Evolutionary conservation across 2,888 invertebrate genomes (phyloP), one percentile per base, ranked within the genome.

Genomic region (Amiota mariae): DNA sequence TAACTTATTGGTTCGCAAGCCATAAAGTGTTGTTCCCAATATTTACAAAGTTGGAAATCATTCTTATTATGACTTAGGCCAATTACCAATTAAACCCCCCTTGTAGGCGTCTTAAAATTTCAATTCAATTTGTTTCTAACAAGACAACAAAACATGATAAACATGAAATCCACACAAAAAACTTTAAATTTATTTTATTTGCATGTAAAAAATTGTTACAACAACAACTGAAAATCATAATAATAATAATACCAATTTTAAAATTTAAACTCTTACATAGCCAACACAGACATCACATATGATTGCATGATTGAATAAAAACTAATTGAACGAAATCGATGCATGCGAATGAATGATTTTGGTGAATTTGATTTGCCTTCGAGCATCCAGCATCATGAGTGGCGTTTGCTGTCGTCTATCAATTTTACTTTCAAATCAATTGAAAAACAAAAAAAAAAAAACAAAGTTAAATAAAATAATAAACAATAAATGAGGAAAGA

Each of bases 251-350:
- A 54, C 8, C 3, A 54, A 54, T 54, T 54, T 54, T 10, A 54
- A 54, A 54, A 54, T 4, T n/a, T 36, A 36, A 36, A 36, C 36
- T 36, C 36, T 36, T 36, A 36, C 36, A 36, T 36, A 36, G 36
- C 36, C 36, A 36, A 18, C 11, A 59, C 18, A 63, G 36, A 12
- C 12, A 46, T 13, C 24, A 63, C 36, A 63, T 12, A 46, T 68
- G 54, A 24, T 51, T 68, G 51, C 67, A 51, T 68, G 51, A 68
- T 49, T 54, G 67, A 18, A 51, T 36, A 51, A 36, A 36, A 51
- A 68, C 54, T 68, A 68, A 68, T 68, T 68, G 36, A 54, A 68
- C 18, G 59, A 59, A 66, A 15, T 66, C 36, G 48, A 36, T 36
- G 36, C 36, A 36, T 36, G 36, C 36, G 36, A 36, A 36, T 36